These are phyloP conservation scores for Heliconius sara DNA, from an alignment of 2,888 invertebrate species.

Conservation along the genomic window DNA sequence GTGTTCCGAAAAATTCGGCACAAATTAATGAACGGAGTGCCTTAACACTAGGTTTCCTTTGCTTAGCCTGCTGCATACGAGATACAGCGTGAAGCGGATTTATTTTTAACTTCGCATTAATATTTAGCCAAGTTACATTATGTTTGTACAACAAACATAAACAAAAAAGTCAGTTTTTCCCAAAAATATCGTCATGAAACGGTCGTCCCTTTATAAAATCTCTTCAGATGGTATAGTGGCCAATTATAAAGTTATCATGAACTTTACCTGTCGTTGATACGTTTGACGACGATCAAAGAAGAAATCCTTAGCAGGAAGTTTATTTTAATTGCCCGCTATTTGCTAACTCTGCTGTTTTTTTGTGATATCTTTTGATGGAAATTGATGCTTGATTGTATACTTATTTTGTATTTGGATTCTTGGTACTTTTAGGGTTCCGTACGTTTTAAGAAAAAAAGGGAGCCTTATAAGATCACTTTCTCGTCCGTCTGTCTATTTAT, in stretches of 20 bases:
- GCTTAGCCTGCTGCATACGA: no score
- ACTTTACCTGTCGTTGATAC: conserved; percentile 19
- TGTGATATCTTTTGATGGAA: not conserved
- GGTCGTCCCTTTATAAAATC: not conserved
- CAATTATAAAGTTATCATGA: conserved; percentile 28
- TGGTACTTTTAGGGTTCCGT: not conserved
- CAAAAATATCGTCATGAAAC: not conserved
- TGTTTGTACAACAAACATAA: not conserved
- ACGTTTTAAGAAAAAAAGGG: no score
- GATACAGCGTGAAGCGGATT: no score
- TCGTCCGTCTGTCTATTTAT: no score
- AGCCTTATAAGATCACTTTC: no score
- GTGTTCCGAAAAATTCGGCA: no score
- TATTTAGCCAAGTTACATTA: no score
- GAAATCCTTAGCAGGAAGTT: conserved; percentile 2
- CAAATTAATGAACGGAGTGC: no score
- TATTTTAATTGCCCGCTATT: not conserved
- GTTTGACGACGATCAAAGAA: conserved; percentile 20
- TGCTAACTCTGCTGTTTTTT: not conserved
- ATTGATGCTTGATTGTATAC: not conserved
- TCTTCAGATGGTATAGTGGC: conserved; percentile 3
- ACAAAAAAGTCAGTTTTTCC: not conserved
- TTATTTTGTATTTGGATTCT: not conserved
- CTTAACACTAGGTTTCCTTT: no score
- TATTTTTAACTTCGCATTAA: no score